phyloP scores from a whole-genome alignment of 2,797 vertebrate species.

The Schizopygopsis malacanthus region DNA sequence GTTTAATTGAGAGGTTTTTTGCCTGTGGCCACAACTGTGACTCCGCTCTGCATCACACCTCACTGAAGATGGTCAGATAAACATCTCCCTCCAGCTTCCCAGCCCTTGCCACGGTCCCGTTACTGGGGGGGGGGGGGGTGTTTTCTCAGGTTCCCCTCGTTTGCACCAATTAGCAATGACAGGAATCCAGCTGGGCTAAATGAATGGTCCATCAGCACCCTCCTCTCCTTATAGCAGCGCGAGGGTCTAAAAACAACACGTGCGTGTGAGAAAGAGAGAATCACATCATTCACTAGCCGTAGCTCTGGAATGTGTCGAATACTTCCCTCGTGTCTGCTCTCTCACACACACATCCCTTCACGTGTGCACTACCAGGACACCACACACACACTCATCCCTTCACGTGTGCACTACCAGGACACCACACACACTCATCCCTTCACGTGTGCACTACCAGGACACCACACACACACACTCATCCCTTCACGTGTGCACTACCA shows the following conservation, averaged over 20 bases:
- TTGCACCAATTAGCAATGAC: constrained; percentile 62
- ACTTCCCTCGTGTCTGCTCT: constrained; percentile 36
- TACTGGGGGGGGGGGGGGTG: constrained; percentile 41
- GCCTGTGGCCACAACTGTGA: constrained; percentile 43
- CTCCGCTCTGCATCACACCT: background rate
- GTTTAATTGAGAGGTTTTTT: background rate
- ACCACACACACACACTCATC: no score
- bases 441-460: no score
- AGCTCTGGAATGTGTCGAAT: constrained; percentile 45
- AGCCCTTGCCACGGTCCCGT: constrained; percentile 19
- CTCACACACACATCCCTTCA: constrained; percentile 12
- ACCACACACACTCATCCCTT: no score
- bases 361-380: no score
- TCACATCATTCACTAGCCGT: constrained; percentile 56
- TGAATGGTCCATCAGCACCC: constrained; percentile 45
- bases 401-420: no score
- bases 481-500: no score
- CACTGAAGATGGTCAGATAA: constrained; percentile 32
- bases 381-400: no score
- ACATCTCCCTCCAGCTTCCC: constrained; percentile 9
- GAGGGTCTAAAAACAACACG: constrained; percentile 62
- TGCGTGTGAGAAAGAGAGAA: constrained; percentile 45
- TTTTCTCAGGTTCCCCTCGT: constrained; percentile 54
- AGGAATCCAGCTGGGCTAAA: constrained; percentile 61
- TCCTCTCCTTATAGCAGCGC: constrained; percentile 41